Evolutionary conservation across 1,140 invertebrate genomes (phyloP), one percentile per base, ranked within the genome.

Genomic region (Ostrea edulis): DNA sequence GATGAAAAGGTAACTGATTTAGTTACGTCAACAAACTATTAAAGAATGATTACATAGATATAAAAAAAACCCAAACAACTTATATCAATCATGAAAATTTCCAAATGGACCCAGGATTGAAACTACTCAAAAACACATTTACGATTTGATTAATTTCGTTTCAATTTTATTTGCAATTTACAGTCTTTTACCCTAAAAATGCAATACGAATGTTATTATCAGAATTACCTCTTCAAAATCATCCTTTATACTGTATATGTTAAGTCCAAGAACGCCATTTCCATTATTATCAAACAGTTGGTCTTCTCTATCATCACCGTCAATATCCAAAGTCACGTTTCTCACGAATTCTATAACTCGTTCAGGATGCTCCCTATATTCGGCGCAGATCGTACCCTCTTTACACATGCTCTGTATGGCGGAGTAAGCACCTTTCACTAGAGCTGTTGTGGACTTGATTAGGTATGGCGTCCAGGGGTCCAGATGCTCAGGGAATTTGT

Each of bases 381-480:
- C 68, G 7, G 35, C 4, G 17, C 85, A 86, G 7, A 86, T n/a
- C 8, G 35, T 81, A 9, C 54, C n/a, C 25, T 52, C 44, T 4
- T 29, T 53, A 54, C 85, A 86, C 20, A 86, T 35, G 7, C 55
- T 17, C 58, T 84, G n/a, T 11, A 71, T 29, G n/a, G 87, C 87
- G 53, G 8, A 20, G 62, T 65, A 54, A 20, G 82, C 54, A 29
- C 87, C 87, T 20, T 54, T 68, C 25, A 87, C 11, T 2, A 87
- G 58, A 0, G 82, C 82, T 25, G 52, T 25, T 25, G 44, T 82
- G 14, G 87, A 62, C 17, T 84, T 68, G 7, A 87, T 58, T 20
- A 87, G 51, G 29, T 65, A 87, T 87, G 87, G 51, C 3, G 52
- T 65, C 87, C 82, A 87, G 5, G 20, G 8, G 71, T 87, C 87